Conservation (phyloP, 2,113 vertebrate genomes). For the Tylochromis polylepis region DNA sequence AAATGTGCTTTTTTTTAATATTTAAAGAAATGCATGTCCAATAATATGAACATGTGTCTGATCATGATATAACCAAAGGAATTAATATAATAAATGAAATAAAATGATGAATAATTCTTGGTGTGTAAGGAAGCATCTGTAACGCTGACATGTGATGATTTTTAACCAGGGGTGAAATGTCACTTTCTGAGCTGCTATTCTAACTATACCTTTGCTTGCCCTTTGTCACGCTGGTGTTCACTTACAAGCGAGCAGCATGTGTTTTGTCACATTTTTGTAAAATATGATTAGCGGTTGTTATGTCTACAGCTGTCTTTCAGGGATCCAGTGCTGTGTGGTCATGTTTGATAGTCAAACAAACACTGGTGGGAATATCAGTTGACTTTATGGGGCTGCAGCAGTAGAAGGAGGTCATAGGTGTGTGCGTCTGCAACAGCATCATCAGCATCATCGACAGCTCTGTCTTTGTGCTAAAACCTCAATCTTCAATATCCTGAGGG, state of each 20-base stretch:
- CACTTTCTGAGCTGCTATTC: neutral
- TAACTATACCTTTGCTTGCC: neutral
- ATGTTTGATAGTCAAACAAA: neutral
- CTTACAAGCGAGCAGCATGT: neutral
- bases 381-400: neutral
- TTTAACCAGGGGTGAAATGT: neutral
- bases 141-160: neutral
- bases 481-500: slow-evolving; percentile 7
- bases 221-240: neutral
- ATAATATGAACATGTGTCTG: no score
- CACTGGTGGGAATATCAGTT: neutral
- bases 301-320: neutral
- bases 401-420: neutral
- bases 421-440: neutral
- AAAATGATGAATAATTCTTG: neutral
- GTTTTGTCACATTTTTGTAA: neutral
- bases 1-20: no score
- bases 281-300: neutral
- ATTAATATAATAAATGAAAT: neutral
- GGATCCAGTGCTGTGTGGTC: neutral
- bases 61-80: no score
- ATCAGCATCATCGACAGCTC: neutral
- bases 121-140: neutral
- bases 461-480: slow-evolving; percentile 3
- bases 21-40: no score